Base-by-base conservation (phyloP, 1,140 invertebrate genomes). In the Papilio polyxenes region DNA sequence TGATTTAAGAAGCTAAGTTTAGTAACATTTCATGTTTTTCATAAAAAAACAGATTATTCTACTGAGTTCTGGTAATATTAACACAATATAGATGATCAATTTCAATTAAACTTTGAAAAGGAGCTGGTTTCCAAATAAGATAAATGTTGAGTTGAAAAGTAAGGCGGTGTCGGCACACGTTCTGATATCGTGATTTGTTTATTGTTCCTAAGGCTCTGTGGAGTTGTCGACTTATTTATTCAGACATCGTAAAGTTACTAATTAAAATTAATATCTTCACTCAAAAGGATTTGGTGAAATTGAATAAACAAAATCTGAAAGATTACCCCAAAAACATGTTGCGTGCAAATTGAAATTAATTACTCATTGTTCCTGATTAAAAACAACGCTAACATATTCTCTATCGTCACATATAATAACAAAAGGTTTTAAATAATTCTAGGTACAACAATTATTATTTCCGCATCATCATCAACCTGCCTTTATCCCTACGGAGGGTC, bases 181-280 rank as follows among this genome's bases (percentile, higher is more conserved):
- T 31, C 37, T 31, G 9, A 40, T 72, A 37, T 72, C 23, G 37
- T 11, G 65, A 72, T 37, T 72, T 72, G 65, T 72, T 69, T 65
- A 65, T 65, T 62, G 20, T 62, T 65, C 31, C 23, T 11, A 65
- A 40, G n/a, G 23, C 23, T 23, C 31, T 10, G 65, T 40, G 65
- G 65, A 72, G 65, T 72, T 72, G 31, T 72, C 20, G 23, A 23
- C 23, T 79, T 59, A 31, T 59, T 80, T 80, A 69, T 80, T 80
- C 78, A 80, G 59, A 53, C 23, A 79, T 44, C 37, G 78, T 69
- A 59, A 65, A 80, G 78, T 80, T 80, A 15, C 40, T 80, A 80
- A 80, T 80, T 65, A 80, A 80, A 80, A 80, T 80, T 80, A 48
- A 80, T 80, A 80, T 48, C 59, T 65, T 48, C 37, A 80, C 23